phyloP scores from a whole-genome alignment of 2,888 invertebrate genomes.

The Metallyticus violacea region DNA sequence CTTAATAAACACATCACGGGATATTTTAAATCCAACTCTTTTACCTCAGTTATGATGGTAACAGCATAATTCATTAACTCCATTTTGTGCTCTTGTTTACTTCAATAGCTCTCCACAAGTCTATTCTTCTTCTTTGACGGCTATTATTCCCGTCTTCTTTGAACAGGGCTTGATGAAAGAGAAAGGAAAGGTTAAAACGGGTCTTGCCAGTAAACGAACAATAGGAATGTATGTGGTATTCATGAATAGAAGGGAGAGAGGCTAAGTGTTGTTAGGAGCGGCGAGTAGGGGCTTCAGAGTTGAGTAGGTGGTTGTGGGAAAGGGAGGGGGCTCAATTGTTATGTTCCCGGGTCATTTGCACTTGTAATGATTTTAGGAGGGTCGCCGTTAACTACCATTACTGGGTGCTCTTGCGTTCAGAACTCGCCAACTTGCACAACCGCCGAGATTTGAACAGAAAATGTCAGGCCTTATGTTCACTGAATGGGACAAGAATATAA shows the following conservation, averaged over 20 bases:
- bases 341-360: slow-evolving; percentile 21
- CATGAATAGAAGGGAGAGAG: slow-evolving; percentile 17
- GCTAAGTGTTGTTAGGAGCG: slow-evolving; percentile 16
- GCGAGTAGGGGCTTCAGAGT: neutral
- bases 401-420: neutral
- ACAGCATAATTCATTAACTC: neutral
- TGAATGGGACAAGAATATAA: too few species aligned
- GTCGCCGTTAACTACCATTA: neutral
- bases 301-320: neutral
- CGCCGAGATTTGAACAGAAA: neutral
- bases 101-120: neutral
- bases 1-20: neutral
- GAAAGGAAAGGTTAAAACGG: slow-evolving; percentile 2
- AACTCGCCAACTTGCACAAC: neutral
- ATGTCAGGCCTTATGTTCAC: too few species aligned
- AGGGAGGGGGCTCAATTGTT: slow-evolving; percentile 11
- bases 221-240: slow-evolving; percentile 10
- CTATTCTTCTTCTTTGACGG: slow-evolving; percentile 18
- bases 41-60: too few species aligned
- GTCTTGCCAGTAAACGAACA: slow-evolving; percentile 4
- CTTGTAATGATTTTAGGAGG: slow-evolving; percentile 13
- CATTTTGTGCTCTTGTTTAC: slow-evolving; percentile 7
- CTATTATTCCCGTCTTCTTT: slow-evolving; percentile 9
- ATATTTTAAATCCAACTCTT: neutral
- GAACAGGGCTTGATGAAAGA: neutral